Base-by-base conservation (phyloP, 2,113 vertebrate species). In the Lota lota region DNA sequence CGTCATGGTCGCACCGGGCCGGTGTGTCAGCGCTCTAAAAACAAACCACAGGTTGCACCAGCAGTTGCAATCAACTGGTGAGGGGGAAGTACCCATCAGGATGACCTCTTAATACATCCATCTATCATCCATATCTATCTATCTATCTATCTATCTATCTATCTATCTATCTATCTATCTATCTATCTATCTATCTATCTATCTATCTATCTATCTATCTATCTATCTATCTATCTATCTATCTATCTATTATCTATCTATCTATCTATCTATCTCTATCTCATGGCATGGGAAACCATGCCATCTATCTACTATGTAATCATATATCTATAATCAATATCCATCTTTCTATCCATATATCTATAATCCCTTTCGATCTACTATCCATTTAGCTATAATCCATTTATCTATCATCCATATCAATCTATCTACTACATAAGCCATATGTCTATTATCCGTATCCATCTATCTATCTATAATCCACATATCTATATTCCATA, bases 131-230 rank as follows among this genome's bases (percentile, higher is more conserved):
- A 20, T 61, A 15, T 28, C 12, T 61, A 24, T 61, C 6, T 61
- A 24, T 61, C 21, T 59, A 59, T 60, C 18, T 60, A 22, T 60
- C 18, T 60, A 22, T 60, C 18, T 60, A 66, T 61, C 33, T 66
- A 22, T 59, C 18, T 59, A 21, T 59, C 18, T 59, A 21, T 59
- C 18, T 20, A 21, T 59, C 57, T 6, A 21, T 59, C 57, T 12
- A 21, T 21, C 57, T 20, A 58, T 19, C 56, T 21, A 58, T 19
- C 56, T 8, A 58, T 58, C 16, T 17, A 58, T 58, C 8, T 19
- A 58, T 7, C 3, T 53, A 53, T 17, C 51, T 17, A 53, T 53
- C 53, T n/a, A 56, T 56, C 53, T 7, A 18, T 56, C 16, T 7
- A 56, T n/a, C 56, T 3, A 58, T 58, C 7, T n/a, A 58, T 58